These are phyloP conservation scores for Toxotes chatareus DNA, from an alignment of 2,113 vertebrate genomes.

Conservation along the genomic window DNA sequence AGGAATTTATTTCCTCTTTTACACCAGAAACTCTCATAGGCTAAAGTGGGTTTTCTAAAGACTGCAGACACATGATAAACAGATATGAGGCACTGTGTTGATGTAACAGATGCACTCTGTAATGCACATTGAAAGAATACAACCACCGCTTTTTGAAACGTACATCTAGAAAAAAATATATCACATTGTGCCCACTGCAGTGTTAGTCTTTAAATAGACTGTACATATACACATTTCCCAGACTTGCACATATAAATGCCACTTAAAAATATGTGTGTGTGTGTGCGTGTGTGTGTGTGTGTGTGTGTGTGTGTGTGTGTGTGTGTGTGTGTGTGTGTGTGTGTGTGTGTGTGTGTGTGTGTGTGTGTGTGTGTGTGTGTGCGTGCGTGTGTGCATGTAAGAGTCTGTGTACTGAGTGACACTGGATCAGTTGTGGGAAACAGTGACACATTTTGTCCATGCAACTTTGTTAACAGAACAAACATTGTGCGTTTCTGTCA, in stretches of 20 bases:
- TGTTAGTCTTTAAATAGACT: neutral
- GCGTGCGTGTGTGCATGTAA: neutral
- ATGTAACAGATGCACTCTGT: neutral
- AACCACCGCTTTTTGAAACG: neutral
- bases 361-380: constrained; percentile 6
- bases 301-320: constrained; percentile 4
- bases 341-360: neutral
- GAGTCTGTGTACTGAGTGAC: constrained; percentile 24
- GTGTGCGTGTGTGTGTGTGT: neutral
- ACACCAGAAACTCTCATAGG: neutral
- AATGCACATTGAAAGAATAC: neutral
- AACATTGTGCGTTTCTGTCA: constrained; percentile 34
- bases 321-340: neutral
- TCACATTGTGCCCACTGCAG: neutral
- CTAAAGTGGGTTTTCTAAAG: neutral
- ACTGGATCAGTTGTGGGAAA: constrained; percentile 38
- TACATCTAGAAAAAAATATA: neutral
- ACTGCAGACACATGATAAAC: too few relatives aligned
- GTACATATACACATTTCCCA: neutral
- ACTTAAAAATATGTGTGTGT: too few relatives aligned
- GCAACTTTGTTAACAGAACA: constrained; percentile 61
- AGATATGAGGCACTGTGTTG: neutral
- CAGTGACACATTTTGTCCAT: constrained; percentile 40
- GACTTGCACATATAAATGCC: neutral
- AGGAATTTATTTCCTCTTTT: neutral